Evolutionary conservation across 2,888 invertebrate genomes (phyloP).

Genomic region (Caradrina clavipalpis): DNA sequence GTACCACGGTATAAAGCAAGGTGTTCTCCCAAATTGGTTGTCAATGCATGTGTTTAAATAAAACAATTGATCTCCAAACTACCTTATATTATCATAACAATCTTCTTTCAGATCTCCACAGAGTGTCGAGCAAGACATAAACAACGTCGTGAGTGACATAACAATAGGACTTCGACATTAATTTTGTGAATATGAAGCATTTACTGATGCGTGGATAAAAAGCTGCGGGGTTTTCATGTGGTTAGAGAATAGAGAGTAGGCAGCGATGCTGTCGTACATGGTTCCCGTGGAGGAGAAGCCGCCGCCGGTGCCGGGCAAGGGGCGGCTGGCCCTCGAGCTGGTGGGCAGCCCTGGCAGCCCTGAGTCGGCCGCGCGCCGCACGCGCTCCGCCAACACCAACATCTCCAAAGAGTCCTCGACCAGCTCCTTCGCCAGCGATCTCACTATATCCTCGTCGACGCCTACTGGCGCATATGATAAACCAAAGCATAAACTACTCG

Average conservation of each 20-base stretch:
- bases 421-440: slow-evolving; percentile 93
- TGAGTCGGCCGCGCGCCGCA: slow-evolving; percentile 77
- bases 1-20: not conserved
- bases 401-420: slow-evolving; percentile 93
- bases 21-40: slow-evolving; percentile 20
- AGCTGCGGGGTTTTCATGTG: slow-evolving; percentile 55
- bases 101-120: slow-evolving; percentile 78
- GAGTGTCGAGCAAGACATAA: slow-evolving; percentile 58
- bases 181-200: slow-evolving; percentile 50
- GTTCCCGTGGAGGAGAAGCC: slow-evolving; percentile 95
- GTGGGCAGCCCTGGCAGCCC: slow-evolving; percentile 83
- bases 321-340: slow-evolving; percentile 88
- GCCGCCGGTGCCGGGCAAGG: slow-evolving; percentile 91
- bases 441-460: slow-evolving; percentile 92
- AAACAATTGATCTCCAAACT: slow-evolving; percentile 35
- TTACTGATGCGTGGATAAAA: slow-evolving; percentile 55
- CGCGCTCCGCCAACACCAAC: slow-evolving; percentile 73
- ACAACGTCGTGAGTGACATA: slow-evolving; percentile 42
- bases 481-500: slow-evolving; percentile 92
- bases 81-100: slow-evolving; percentile 51
- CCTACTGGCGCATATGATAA: slow-evolving; percentile 92
- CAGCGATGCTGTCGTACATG: slow-evolving; percentile 95
- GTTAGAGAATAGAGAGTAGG: slow-evolving; percentile 53
- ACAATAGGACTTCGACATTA: slow-evolving; percentile 37
- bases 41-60: slow-evolving; percentile 26